Percentiles rank a stretch among this genome's conserved stretches.
Evolutionary conservation across 2,797 vertebrate species (phyloP).

Genomic region (Sternarchorhynchus goeldii): DNA sequence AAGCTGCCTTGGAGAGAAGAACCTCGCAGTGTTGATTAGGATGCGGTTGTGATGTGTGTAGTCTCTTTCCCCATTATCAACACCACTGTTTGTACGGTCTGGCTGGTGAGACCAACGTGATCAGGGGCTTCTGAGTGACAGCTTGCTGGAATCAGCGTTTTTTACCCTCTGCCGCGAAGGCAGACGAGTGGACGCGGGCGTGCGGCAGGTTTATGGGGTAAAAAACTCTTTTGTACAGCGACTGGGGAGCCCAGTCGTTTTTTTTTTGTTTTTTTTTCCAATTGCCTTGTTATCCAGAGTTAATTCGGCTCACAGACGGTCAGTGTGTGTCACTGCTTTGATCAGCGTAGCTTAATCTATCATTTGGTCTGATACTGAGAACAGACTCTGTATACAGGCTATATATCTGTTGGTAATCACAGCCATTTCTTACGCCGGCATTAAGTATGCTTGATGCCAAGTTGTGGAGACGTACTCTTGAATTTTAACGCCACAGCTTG

Average conservation of each 20-base stretch:
- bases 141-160: constrained; percentile 36
- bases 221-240: constrained; percentile 20
- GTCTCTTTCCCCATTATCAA: too few relatives aligned
- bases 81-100: neutral
- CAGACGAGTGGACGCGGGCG: neutral
- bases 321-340: neutral
- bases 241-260: constrained; percentile 8
- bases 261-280: constrained; percentile 22
- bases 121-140: constrained; percentile 19
- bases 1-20: neutral
- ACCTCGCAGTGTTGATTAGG: constrained; percentile 16
- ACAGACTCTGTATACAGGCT: neutral
- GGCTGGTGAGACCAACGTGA: constrained; percentile 10
- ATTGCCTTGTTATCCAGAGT: constrained; percentile 17
- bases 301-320: neutral
- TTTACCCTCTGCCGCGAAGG: constrained; percentile 18
- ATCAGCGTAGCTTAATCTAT: constrained; percentile 1
- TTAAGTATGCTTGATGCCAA: constrained; percentile 23
- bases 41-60: neutral
- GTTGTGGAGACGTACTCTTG: neutral
- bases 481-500: constrained; percentile 18
- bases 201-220: constrained; percentile 33
- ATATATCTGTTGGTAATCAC: constrained; percentile 16
- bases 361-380: neutral
- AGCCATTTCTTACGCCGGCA: constrained; percentile 28